Evolutionary conservation across 2,888 invertebrate species (phyloP).

Genomic region (Smittia aterrima): DNA sequence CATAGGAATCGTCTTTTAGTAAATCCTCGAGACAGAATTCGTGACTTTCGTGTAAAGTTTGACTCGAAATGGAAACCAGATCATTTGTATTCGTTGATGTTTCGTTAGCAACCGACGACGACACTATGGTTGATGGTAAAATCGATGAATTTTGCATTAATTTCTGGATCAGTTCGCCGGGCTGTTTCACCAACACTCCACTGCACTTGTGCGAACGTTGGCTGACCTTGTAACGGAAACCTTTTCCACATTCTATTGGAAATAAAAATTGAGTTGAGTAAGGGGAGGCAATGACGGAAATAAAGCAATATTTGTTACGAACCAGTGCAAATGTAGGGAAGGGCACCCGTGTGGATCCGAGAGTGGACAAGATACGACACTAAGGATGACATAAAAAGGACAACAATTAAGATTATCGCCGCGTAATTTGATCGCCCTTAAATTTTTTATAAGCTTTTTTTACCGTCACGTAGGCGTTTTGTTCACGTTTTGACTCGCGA

Average conservation of each 20-base stretch:
- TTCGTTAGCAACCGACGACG: constrained; percentile 32
- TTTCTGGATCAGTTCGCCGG: constrained; percentile 57
- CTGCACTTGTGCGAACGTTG: constrained; percentile 80
- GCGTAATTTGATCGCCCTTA: not conserved
- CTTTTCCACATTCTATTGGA: constrained; percentile 64
- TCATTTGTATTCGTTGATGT: not conserved
- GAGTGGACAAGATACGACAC: constrained; percentile 39
- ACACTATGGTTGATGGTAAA: constrained; percentile 50
- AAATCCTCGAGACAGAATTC: constrained; percentile 39
- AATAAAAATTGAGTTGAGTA: too few species aligned
- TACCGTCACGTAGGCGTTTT: not conserved
- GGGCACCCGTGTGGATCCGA: constrained; percentile 26
- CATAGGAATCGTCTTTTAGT: constrained; percentile 35
- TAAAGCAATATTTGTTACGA: not conserved
- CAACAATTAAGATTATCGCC: constrained; percentile 24
- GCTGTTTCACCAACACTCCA: constrained; percentile 58
- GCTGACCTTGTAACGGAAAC: constrained; percentile 81
- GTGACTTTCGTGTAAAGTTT: not conserved
- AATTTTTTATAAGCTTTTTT: constrained; percentile 17
- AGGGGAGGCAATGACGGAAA: not conserved
- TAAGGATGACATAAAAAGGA: constrained; percentile 9
- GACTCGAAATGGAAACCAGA: constrained; percentile 22
- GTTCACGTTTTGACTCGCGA: too few species aligned
- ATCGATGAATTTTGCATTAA: constrained; percentile 56
- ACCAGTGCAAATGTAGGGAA: constrained; percentile 39